These are phyloP conservation scores for Carassius auratus DNA, from an alignment of 2,113 vertebrate genomes.

Conservation along the genomic window DNA sequence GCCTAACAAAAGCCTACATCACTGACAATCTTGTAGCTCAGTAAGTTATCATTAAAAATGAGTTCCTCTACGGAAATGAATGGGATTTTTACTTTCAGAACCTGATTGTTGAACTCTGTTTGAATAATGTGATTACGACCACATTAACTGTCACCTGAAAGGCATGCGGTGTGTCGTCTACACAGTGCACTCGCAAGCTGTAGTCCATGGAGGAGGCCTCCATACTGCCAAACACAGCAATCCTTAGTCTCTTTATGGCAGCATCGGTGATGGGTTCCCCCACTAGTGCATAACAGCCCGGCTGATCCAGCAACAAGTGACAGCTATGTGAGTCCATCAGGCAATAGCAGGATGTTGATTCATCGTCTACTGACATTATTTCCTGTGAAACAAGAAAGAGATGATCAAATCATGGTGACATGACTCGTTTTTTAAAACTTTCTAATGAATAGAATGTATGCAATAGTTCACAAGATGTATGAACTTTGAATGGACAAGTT, in stretches of 20 bases:
- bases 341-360: conserved; percentile 95
- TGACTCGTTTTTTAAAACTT: not conserved
- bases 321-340: conserved; percentile 90
- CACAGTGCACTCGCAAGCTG: conserved; percentile 93
- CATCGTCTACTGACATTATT: conserved; percentile 95
- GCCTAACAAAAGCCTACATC: not conserved
- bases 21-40: not conserved
- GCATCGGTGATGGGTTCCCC: conserved; percentile 90
- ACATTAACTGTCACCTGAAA: conserved; percentile 83
- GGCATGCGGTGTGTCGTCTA: conserved; percentile 94
- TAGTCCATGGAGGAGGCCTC: conserved; percentile 86
- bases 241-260: conserved; percentile 91
- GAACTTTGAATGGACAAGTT: not conserved
- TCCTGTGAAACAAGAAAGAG: conserved; percentile 76
- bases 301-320: conserved; percentile 92
- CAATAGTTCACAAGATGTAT: not conserved
- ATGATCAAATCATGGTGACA: not conserved
- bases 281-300: conserved; percentile 91
- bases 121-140: not conserved
- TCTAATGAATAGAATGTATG: not conserved
- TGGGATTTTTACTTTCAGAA: not conserved
- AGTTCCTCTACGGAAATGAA: not conserved
- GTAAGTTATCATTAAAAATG: not conserved
- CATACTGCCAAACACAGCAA: conserved; percentile 91
- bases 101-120: not conserved